Percentiles rank a stretch among this genome's conserved stretches.
Conservation (phyloP, 2,113 vertebrate species). For the Mormyrus iriodes region DNA sequence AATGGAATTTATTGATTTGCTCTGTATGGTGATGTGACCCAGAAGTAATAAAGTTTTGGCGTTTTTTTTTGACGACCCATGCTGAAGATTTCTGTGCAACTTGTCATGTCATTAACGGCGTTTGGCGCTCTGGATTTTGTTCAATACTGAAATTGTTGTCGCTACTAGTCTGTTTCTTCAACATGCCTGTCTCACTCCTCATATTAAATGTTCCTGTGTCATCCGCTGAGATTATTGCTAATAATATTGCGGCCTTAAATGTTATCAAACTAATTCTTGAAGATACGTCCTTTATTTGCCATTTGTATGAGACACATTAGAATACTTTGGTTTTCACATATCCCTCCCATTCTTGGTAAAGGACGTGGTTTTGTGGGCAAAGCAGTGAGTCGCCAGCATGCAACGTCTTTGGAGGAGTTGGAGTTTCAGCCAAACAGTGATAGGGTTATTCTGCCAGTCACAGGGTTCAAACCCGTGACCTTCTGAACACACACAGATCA, state of each 20-base stretch:
- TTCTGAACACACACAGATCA: neutral
- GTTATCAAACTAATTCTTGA: neutral
- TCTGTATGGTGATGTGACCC: constrained; percentile 35
- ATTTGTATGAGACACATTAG: neutral
- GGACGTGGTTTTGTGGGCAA: too few relatives aligned
- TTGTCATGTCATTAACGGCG: neutral
- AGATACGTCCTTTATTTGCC: neutral
- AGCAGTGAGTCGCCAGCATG: too few relatives aligned
- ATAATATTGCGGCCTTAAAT: neutral
- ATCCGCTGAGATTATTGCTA: neutral
- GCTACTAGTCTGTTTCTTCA: neutral
- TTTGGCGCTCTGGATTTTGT: neutral
- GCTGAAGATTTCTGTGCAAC: neutral
- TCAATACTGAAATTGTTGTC: neutral
- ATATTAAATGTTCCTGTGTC: neutral
- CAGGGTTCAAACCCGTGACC: neutral
- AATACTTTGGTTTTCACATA: neutral
- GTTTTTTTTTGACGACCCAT: too few relatives aligned
- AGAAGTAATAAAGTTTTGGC: neutral
- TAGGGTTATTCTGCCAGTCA: neutral
- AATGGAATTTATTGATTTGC: constrained; percentile 42
- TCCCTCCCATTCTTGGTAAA: neutral
- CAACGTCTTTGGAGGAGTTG: too few relatives aligned
- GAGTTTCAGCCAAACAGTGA: neutral
- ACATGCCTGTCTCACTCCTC: neutral